These are phyloP conservation scores for Trichogramma dendrolimi DNA, from an alignment of 2,888 invertebrate species.

Conservation along the genomic window DNA sequence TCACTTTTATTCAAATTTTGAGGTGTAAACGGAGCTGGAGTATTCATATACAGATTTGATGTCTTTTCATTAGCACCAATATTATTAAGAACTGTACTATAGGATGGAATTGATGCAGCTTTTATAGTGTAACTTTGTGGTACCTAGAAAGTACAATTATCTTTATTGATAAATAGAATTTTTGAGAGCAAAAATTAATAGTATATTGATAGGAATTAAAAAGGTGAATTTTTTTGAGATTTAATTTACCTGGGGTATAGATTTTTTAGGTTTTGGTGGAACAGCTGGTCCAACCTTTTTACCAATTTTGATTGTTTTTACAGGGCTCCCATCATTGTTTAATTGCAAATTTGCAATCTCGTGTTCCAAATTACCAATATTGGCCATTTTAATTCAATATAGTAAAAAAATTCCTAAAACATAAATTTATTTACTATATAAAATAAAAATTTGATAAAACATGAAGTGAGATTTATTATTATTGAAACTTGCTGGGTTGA, in stretches of 20 bases:
- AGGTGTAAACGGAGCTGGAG: constrained; percentile 45
- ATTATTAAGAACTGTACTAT: constrained; percentile 66
- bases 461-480: neutral
- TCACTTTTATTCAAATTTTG: constrained; percentile 46
- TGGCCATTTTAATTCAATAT: constrained; percentile 39
- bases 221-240: constrained; percentile 10
- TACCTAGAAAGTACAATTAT: constrained; percentile 56
- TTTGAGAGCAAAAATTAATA: neutral
- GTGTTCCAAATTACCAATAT: constrained; percentile 65
- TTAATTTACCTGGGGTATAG: constrained; percentile 57
- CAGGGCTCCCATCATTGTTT: constrained; percentile 53
- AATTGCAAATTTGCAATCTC: constrained; percentile 68
- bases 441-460: too few relatives aligned
- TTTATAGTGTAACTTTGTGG: constrained; percentile 73
- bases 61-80: constrained; percentile 44
- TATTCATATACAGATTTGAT: constrained; percentile 47
- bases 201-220: neutral
- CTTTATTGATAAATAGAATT: neutral
- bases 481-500: neutral
- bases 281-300: constrained; percentile 74
- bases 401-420: too few relatives aligned
- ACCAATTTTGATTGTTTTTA: constrained; percentile 45
- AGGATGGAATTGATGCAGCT: constrained; percentile 69
- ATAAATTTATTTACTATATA: too few relatives aligned
- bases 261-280: constrained; percentile 71